Evolutionary conservation across 2,113 vertebrate species (phyloP).

Genomic region (Anoura caudifer): DNA sequence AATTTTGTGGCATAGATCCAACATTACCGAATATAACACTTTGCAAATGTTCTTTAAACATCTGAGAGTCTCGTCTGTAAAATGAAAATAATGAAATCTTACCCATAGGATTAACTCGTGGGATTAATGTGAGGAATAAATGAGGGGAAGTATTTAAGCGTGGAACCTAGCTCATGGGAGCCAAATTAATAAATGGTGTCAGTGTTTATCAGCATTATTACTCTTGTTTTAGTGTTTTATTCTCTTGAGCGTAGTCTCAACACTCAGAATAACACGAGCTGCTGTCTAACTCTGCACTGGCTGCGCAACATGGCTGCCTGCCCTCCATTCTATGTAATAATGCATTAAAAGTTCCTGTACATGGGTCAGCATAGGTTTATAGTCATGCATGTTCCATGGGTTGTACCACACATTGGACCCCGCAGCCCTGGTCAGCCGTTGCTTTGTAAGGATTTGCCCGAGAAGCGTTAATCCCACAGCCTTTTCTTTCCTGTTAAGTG

Average conservation of each 20-base stretch:
- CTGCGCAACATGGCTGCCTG: background rate
- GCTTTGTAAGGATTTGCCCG: background rate
- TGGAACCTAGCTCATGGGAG: background rate
- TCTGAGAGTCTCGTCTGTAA: background rate
- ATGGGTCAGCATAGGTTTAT: background rate
- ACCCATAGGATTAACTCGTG: background rate
- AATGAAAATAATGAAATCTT: background rate
- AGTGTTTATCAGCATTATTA: background rate
- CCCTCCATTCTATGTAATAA: background rate
- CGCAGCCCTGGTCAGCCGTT: background rate
- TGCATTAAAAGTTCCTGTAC: background rate
- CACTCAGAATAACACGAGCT: background rate
- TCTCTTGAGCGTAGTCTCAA: background rate
- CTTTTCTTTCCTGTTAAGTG: background rate
- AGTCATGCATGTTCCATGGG: background rate
- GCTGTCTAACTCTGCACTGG: background rate
- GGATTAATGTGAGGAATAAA: background rate
- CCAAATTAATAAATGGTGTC: background rate
- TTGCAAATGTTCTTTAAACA: constrained; percentile 6
- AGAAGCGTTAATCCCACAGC: background rate
- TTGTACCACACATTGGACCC: background rate
- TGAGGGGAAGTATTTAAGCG: background rate
- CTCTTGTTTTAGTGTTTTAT: background rate
- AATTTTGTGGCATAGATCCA: background rate
- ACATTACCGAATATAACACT: background rate